phyloP scores from a whole-genome alignment of 2,113 vertebrate genomes.

The Prunella fulvescens region DNA sequence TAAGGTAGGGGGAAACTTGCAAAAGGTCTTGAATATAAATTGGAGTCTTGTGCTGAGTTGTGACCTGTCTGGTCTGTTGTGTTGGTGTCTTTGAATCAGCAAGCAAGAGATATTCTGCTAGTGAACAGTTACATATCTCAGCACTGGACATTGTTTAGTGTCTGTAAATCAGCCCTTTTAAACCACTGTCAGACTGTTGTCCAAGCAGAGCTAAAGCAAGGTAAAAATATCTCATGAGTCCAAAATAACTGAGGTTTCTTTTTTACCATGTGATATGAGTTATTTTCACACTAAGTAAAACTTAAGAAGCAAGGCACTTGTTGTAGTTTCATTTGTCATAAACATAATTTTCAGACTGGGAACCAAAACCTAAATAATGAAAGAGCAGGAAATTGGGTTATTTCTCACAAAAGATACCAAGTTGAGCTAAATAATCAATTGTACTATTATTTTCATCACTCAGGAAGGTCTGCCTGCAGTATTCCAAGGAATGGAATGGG shows the following conservation, averaged over 20 bases:
- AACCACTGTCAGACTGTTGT: not conserved
- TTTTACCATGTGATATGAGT: not conserved
- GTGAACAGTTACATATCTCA: not conserved
- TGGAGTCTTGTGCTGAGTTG: not conserved
- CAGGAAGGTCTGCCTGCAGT: not conserved
- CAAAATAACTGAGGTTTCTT: not conserved
- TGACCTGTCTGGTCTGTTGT: not conserved
- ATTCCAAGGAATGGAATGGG: not conserved
- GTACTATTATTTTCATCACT: not conserved
- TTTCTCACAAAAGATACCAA: not conserved
- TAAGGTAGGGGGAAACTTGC: not conserved
- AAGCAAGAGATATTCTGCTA: not conserved
- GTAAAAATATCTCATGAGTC: not conserved
- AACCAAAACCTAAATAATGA: not conserved
- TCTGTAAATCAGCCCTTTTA: not conserved
- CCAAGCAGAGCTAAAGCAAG: not conserved
- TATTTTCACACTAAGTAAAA: not conserved
- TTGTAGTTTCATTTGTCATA: not conserved
- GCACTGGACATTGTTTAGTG: not conserved
- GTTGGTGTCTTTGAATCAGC: not conserved
- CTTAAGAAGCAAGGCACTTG: not conserved
- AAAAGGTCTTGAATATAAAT: not conserved
- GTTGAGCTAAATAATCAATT: not conserved
- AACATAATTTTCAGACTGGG: not conserved
- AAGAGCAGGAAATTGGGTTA: not conserved